Conservation (phyloP, 2,113 vertebrate genomes). For the Scalopus aquaticus region DNA sequence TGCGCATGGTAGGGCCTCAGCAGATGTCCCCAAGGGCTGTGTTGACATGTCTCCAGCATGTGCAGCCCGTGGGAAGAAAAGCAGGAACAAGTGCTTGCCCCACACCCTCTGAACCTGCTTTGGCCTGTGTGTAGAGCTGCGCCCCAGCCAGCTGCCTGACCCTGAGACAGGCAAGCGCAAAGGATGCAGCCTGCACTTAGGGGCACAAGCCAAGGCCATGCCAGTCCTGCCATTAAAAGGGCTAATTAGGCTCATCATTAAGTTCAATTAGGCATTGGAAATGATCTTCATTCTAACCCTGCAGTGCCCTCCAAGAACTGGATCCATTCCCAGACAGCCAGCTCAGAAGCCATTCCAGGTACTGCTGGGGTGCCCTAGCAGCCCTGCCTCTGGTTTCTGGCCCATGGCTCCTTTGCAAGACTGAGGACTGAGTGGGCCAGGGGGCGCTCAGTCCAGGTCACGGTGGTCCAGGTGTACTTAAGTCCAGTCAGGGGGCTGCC, state of each 20-base stretch:
- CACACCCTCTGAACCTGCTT: neutral
- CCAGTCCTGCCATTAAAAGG: slow-evolving; percentile 49
- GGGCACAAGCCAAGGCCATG: slow-evolving; percentile 47
- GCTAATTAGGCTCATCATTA: slow-evolving; percentile 71
- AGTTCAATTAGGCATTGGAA: slow-evolving; percentile 71
- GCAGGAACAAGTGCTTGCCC: neutral
- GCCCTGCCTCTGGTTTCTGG: neutral
- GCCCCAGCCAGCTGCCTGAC: neutral
- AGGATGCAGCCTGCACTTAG: neutral
- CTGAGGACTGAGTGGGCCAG: neutral
- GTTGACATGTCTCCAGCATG: neutral
- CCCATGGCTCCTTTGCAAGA: neutral
- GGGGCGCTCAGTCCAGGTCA: neutral
- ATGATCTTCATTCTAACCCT: slow-evolving; percentile 58
- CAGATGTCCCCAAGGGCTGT: neutral
- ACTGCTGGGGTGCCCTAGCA: neutral
- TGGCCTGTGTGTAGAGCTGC: neutral
- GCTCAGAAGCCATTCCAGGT: neutral
- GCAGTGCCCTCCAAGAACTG: slow-evolving; percentile 69
- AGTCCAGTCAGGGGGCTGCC: neutral
- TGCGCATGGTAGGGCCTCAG: neutral
- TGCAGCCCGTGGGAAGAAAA: neutral
- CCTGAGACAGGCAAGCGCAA: neutral
- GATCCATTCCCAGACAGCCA: slow-evolving; percentile 50
- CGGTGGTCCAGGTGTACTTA: rapidly evolving